phyloP scores from a whole-genome alignment of 2,888 invertebrate genomes.

The Escarpia spicata region DNA sequence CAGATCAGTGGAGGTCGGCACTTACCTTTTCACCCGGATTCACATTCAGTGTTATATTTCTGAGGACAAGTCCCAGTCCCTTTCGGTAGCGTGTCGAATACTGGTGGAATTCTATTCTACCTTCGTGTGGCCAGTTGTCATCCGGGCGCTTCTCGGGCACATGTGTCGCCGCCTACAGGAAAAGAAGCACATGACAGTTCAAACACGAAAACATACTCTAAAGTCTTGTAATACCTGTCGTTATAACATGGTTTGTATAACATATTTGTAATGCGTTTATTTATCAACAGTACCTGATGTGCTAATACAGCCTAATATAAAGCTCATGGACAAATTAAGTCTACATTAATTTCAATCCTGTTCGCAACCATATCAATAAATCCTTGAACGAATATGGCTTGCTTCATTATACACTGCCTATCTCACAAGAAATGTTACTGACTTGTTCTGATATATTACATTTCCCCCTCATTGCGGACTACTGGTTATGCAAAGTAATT shows the following conservation, averaged over 20 bases:
- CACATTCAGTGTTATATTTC: conserved; percentile 26
- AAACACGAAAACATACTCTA: no score
- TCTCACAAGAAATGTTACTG: no score
- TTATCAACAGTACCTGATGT: background rate
- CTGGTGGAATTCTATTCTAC: conserved; percentile 20
- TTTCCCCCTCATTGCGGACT: background rate
- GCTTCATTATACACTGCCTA: no score
- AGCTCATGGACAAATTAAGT: background rate
- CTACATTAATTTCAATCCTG: background rate
- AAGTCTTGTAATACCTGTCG: no score
- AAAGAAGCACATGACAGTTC: background rate
- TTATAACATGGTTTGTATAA: no score
- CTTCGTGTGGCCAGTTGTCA: conserved; percentile 25
- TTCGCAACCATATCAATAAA: background rate
- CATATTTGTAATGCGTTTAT: background rate
- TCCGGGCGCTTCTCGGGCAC: conserved; percentile 22
- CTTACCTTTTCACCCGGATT: conserved; percentile 28
- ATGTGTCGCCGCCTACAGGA: conserved; percentile 13
- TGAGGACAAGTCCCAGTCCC: conserved; percentile 28
- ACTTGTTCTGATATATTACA: no score
- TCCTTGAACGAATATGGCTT: no score
- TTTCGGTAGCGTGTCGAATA: conserved; percentile 28
- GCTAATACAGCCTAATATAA: background rate
- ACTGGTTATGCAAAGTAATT: background rate
- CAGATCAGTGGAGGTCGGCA: background rate